Evolutionary conservation across 2,113 vertebrate genomes (phyloP).

Genomic region (Pseudorasbora parva): DNA sequence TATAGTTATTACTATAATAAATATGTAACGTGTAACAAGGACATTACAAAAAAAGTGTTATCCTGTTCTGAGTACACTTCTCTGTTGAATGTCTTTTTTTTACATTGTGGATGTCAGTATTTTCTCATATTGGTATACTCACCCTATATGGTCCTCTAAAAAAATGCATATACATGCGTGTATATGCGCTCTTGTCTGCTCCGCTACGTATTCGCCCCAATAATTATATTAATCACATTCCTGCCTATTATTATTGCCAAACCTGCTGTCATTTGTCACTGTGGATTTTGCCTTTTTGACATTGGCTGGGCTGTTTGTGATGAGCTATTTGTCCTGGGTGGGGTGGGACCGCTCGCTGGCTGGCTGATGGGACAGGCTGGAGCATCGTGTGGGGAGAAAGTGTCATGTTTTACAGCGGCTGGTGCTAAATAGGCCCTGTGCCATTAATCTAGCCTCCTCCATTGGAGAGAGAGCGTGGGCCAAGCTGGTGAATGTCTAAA

Average conservation of each 20-base stretch:
- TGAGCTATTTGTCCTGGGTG: conserved; percentile 35
- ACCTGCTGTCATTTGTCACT: conserved; percentile 47
- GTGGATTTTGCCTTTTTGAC: conserved; percentile 40
- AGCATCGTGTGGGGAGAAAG: conserved; percentile 52
- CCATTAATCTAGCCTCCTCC: conserved; percentile 73
- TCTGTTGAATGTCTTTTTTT: not conserved
- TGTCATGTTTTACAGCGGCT: conserved; percentile 61
- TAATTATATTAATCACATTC: conserved; percentile 61
- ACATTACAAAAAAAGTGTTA: no score
- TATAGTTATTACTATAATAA: no score
- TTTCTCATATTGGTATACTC: not conserved
- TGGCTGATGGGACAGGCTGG: conserved; percentile 24
- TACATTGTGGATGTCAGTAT: not conserved
- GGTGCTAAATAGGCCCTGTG: conserved; percentile 71
- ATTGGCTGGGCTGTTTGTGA: conserved; percentile 35
- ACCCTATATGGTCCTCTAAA: not conserved
- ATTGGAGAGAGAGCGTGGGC: conserved; percentile 47
- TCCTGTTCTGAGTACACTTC: not conserved
- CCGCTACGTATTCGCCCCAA: not conserved
- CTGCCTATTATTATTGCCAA: conserved; percentile 38
- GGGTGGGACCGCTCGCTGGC: conserved; percentile 24
- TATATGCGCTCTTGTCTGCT: not conserved
- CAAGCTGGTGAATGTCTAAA: conserved; percentile 75
- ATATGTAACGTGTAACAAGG: no score
- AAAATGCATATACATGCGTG: conserved; percentile 11